Evolutionary conservation across 2,113 vertebrate genomes (phyloP).

Genomic region (Myotis yumanensis): DNA sequence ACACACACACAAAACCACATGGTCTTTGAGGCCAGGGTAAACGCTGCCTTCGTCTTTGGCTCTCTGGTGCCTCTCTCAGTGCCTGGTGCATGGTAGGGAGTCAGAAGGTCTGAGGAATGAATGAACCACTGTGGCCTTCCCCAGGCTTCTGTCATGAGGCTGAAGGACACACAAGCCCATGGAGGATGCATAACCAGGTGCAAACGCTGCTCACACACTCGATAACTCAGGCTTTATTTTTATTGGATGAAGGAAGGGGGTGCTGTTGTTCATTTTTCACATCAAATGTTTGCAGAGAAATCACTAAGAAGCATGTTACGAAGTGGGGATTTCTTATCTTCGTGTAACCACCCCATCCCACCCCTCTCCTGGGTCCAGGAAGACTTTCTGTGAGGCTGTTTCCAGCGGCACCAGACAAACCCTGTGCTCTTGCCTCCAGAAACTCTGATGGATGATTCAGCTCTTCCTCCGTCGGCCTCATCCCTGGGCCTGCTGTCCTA

Average conservation of each 20-base stretch:
- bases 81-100: not conserved
- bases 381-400: not conserved
- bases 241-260: not conserved
- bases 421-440: conserved; percentile 2
- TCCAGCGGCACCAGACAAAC: not conserved
- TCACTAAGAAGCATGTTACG: not conserved
- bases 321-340: not conserved
- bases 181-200: not conserved
- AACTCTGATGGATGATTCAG: conserved; percentile 18
- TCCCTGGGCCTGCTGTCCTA: not conserved
- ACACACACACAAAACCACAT: not conserved
- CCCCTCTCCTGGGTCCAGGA: not conserved
- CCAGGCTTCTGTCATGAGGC: not conserved
- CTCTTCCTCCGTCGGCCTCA: not conserved
- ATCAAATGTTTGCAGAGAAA: not conserved
- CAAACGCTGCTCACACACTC: not conserved
- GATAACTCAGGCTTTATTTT: not conserved
- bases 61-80: not conserved
- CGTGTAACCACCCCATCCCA: not conserved
- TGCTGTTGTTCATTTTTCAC: conserved; percentile 32
- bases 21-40: not conserved
- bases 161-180: not conserved
- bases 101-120: not conserved
- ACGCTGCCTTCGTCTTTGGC: not conserved
- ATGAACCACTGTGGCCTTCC: not conserved